Evolutionary conservation across 2,888 invertebrate genomes (phyloP), one percentile per base, ranked within the genome.

Genomic region (Lingula anatina): DNA sequence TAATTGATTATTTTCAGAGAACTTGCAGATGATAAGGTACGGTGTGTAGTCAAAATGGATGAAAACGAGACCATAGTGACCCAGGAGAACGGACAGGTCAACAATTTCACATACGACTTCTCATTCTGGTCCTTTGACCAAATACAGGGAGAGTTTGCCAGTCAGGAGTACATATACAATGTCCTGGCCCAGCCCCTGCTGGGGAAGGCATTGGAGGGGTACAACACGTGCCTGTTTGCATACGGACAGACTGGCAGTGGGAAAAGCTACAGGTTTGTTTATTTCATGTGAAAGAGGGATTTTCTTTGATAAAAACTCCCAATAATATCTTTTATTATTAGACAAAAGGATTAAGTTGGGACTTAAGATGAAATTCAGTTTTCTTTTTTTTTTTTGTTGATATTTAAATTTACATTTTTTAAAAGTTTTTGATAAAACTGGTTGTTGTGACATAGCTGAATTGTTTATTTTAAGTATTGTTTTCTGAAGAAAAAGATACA

Each of bases 191-290:
- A 82, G 54, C 88, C 88, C 0, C 74, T 89, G 45, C 80, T 89
- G 15, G 83, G 84, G 41, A 84, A 83, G 64, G 86, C 87, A 0
- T 86, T 88, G 60, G 83, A 85, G 57, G 89, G 89, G 0, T 89
- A 88, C 70, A 89, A 89, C 71, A 86, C 86, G 0, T 89, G 88
- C 63, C 79, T 89, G 12, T 87, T 89, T 75, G 88, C 89, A 3
- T 89, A 89, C 68, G 89, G 89, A 0, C 89, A 89, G 76, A 89
- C 89, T 0, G 88, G 88, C 0, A 88, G 87, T 38, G 89, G 89
- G 0, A 89, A 89, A 75, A 88, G 86, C 66, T 87, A 86, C 75
- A 87, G 80, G 80, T 80, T 55, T 39, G 7, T 21, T 27, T n/a
- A 27, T 27, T 26, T 43, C 9, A 31, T 12, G 15, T 12, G 9